Evolutionary conservation across 2,797 vertebrate species (phyloP).

Genomic region (Amblyraja radiata): DNA sequence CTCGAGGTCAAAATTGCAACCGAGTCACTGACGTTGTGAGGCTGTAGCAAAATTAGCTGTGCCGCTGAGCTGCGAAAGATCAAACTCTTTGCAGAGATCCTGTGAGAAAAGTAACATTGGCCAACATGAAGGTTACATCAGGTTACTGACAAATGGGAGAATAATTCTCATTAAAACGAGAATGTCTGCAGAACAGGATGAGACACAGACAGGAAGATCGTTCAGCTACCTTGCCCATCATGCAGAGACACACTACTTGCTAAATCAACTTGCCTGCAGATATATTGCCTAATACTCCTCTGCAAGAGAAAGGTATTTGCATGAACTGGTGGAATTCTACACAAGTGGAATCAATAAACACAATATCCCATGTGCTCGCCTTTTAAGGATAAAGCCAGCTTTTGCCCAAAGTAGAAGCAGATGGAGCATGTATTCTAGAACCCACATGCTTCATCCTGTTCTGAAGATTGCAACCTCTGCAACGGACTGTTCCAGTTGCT

Average conservation of each 20-base stretch:
- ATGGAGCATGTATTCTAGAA: neutral
- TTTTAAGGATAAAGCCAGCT: neutral
- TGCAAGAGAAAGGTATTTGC: neutral
- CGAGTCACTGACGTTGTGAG: too few relatives aligned
- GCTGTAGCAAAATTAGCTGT: too few relatives aligned
- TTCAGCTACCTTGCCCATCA: neutral
- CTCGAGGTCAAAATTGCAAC: too few relatives aligned
- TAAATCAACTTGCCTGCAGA: neutral
- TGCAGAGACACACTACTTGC: neutral
- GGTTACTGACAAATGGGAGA: neutral
- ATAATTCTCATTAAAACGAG: neutral
- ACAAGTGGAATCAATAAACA: neutral
- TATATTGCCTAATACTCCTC: neutral
- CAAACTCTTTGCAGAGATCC: neutral
- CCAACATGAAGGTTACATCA: neutral
- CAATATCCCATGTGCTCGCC: neutral
- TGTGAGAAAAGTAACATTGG: neutral
- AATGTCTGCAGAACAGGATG: neutral
- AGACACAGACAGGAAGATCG: neutral
- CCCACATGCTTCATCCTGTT: neutral
- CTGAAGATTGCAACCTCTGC: neutral
- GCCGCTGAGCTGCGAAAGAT: neutral
- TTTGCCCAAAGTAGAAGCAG: neutral
- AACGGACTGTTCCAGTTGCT: too few relatives aligned
- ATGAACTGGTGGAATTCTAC: neutral